A percentile compares a stretch with the other conserved stretches of the same genome.
These are phyloP conservation scores for Peromyscus aztecus DNA, from an alignment of 2,797 vertebrate species.

Conservation along the genomic window DNA sequence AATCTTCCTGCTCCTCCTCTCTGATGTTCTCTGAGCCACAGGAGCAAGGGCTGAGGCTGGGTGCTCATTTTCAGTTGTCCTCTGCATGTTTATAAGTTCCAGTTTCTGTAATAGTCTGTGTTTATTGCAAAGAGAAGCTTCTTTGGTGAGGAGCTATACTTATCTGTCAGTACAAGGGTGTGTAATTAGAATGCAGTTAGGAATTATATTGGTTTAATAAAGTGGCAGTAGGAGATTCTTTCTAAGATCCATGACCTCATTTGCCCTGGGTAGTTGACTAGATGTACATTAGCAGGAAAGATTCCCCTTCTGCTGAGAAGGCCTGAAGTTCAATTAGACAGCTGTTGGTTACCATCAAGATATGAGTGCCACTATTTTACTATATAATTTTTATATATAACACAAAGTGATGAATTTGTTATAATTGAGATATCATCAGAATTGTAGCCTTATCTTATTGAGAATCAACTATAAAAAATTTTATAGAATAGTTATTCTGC, in stretches of 20 bases:
- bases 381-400: neutral
- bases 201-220: neutral
- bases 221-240: neutral
- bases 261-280: neutral
- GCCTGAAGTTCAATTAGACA: neutral
- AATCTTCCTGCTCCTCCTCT: neutral
- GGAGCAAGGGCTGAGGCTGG: neutral
- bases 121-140: neutral
- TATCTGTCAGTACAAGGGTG: neutral
- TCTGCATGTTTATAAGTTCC: neutral
- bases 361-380: neutral
- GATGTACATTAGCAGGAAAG: neutral
- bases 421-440: slow-evolving; percentile 73
- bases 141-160: neutral
- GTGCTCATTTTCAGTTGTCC: neutral
- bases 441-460: slow-evolving; percentile 69
- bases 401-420: slow-evolving; percentile 67
- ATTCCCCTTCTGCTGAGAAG: neutral
- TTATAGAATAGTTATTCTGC: slow-evolving; percentile 66
- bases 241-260: neutral
- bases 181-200: neutral
- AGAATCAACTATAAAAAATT: slow-evolving; percentile 70
- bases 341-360: neutral
- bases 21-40: neutral
- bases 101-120: neutral